phyloP scores from a whole-genome alignment of 2,888 invertebrate species.

The Ophonus ardosiacus region DNA sequence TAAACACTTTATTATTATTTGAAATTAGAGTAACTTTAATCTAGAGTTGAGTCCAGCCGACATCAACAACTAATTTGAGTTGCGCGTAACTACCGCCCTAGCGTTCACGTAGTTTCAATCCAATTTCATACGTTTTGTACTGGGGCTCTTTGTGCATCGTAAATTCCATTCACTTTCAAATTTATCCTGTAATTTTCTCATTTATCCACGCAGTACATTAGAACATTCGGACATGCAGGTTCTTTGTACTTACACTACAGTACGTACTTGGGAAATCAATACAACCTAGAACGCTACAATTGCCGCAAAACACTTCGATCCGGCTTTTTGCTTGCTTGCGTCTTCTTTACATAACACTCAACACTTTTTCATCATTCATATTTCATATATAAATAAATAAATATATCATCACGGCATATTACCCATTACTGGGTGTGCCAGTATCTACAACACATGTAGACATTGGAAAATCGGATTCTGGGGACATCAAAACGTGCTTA shows the following conservation, averaged over 20 bases:
- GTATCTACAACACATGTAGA: no score
- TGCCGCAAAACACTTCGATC: background rate
- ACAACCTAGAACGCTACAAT: background rate
- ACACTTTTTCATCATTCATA: background rate
- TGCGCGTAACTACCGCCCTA: background rate
- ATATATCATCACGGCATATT: no score
- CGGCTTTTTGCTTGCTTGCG: background rate
- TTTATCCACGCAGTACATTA: background rate
- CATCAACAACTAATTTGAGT: slow-evolving; percentile 32
- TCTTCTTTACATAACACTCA: background rate
- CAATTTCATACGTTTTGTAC: slow-evolving; percentile 20
- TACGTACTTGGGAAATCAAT: background rate
- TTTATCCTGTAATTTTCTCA: background rate
- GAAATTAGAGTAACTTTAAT: slow-evolving; percentile 24
- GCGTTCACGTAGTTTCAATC: background rate
- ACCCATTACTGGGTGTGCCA: no score
- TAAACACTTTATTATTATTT: slow-evolving; percentile 43
- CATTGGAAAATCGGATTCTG: no score
- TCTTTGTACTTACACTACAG: background rate
- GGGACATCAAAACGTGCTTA: no score
- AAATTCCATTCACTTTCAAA: slow-evolving; percentile 25
- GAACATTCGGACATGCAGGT: background rate
- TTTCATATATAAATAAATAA: background rate
- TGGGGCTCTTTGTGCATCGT: background rate
- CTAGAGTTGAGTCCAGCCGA: slow-evolving; percentile 19